Evolutionary conservation across 2,113 vertebrate species (phyloP).

Genomic region (Elanus axillaris): DNA sequence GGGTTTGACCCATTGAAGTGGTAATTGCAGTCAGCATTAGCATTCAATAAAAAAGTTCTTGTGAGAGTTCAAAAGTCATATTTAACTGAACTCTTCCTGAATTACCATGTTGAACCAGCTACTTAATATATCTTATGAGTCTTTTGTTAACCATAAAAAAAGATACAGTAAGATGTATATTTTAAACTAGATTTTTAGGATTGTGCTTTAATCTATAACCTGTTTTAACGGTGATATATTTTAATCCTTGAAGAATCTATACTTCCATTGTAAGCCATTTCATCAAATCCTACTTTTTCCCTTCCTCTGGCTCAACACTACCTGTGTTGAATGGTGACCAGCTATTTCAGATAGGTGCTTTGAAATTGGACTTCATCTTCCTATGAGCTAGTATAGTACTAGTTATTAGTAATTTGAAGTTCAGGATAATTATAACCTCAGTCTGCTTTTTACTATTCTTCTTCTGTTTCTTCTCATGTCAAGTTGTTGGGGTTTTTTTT

Average conservation of each 20-base stretch:
- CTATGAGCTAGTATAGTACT: not conserved
- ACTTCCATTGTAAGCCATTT: not conserved
- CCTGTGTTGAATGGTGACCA: not conserved
- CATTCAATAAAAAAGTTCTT: not conserved
- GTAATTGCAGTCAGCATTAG: not conserved
- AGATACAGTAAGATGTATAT: not conserved
- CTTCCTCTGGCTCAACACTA: not conserved
- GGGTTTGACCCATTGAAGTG: not conserved
- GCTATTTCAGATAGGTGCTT: not conserved
- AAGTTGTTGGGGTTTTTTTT: not conserved
- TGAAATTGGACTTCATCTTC: not conserved
- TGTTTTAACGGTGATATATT: not conserved
- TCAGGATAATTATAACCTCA: not conserved
- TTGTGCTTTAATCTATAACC: not conserved
- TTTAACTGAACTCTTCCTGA: not conserved
- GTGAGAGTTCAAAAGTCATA: not conserved
- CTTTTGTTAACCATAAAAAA: not conserved
- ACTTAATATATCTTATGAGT: not conserved
- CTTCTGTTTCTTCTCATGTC: not conserved
- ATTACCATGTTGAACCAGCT: not conserved
- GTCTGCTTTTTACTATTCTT: not conserved
- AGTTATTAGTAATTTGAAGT: not conserved
- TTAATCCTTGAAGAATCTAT: not conserved
- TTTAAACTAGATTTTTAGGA: not conserved
- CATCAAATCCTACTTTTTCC: not conserved